Evolutionary conservation across 2,113 vertebrate species (phyloP).

Genomic region (Chlamydotis undulata): DNA sequence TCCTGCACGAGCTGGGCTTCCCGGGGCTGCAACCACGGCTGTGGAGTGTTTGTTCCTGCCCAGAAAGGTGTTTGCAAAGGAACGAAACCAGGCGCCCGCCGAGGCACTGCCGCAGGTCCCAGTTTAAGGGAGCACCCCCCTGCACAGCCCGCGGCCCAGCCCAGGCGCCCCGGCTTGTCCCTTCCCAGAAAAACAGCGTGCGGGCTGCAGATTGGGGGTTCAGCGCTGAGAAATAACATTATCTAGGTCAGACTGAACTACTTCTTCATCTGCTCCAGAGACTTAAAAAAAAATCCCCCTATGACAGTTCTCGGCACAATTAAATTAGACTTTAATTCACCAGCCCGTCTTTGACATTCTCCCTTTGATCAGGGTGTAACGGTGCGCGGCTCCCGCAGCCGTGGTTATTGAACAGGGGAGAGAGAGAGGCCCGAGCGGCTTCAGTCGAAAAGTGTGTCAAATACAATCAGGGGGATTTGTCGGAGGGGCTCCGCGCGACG

Average conservation of each 20-base stretch:
- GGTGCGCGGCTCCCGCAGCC: conserved; percentile 21
- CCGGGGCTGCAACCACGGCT: accelerated
- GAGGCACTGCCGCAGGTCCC: neutral
- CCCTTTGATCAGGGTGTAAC: conserved; percentile 44
- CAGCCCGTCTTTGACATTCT: neutral
- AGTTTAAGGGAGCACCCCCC: neutral
- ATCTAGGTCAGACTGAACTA: conserved; percentile 18
- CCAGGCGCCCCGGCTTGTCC: neutral
- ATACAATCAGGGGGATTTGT: conserved; percentile 53
- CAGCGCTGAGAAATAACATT: neutral
- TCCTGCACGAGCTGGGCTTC: neutral
- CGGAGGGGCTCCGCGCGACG: conserved; percentile 27
- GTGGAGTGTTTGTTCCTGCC: neutral
- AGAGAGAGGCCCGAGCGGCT: neutral
- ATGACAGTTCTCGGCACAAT: conserved; percentile 38
- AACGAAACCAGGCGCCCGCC: neutral
- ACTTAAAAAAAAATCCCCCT: neutral
- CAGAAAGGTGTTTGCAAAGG: neutral
- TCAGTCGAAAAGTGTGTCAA: conserved; percentile 2
- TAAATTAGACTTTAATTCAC: conserved; percentile 62
- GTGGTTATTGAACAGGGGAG: conserved; percentile 16
- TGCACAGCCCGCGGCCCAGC: accelerated
- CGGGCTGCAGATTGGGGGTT: neutral
- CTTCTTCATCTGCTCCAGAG: conserved; percentile 3
- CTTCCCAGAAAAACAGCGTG: neutral